Conservation (phyloP, 2,888 invertebrate species). For the Diarsia rubi region DNA sequence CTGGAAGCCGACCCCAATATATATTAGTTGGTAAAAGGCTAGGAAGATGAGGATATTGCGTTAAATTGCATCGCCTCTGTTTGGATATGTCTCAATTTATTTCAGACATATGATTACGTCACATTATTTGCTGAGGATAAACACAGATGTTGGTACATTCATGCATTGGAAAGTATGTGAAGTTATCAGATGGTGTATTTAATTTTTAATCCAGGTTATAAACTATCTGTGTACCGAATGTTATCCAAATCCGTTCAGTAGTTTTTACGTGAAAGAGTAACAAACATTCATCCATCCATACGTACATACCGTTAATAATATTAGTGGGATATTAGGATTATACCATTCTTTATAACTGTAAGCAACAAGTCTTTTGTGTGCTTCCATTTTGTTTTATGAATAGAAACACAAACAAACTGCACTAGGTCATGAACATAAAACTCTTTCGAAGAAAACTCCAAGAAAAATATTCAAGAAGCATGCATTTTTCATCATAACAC, state of each 20-base stretch:
- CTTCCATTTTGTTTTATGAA: slow-evolving; percentile 13
- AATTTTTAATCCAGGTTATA: too few species aligned
- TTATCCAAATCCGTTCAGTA: too few species aligned
- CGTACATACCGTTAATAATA: too few species aligned
- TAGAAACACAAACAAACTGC: slow-evolving; percentile 19
- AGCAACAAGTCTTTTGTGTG: slow-evolving; percentile 3
- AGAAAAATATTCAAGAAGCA: slow-evolving; percentile 47
- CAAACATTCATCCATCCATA: too few species aligned
- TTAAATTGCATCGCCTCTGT: slow-evolving; percentile 28
- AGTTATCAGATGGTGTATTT: too few species aligned
- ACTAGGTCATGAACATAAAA: slow-evolving; percentile 44
- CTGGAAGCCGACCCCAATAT: too few species aligned
- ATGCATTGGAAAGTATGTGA: not conserved
- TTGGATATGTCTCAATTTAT: slow-evolving; percentile 42
- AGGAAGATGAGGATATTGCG: not conserved
- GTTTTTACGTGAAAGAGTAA: too few species aligned
- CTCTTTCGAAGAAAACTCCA: slow-evolving; percentile 17
- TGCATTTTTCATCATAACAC: slow-evolving; percentile 51
- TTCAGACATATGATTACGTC: slow-evolving; percentile 22
- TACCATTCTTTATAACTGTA: not conserved
- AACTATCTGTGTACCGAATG: too few species aligned
- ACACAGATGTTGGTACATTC: slow-evolving; percentile 4
- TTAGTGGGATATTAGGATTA: too few species aligned
- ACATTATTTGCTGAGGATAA: not conserved
- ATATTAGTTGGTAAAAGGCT: too few species aligned